phyloP scores from a whole-genome alignment of 2,113 vertebrate genomes.

The Ardeotis arabs region DNA sequence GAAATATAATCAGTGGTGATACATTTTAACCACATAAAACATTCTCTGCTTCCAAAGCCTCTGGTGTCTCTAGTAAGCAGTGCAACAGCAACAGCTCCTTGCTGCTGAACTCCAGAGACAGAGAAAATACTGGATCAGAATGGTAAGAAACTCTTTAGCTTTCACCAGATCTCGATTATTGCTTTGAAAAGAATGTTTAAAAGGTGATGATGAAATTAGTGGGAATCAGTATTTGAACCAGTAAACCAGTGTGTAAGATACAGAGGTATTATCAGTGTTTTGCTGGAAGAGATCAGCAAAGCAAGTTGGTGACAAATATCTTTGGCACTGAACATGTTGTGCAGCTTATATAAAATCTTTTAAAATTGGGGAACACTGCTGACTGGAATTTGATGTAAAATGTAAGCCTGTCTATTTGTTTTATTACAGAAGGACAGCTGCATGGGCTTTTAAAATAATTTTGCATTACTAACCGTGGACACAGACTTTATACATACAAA shows the following conservation, averaged over 20 bases:
- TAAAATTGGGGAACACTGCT: background rate
- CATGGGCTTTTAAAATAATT: background rate
- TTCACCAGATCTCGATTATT: slow-evolving; percentile 10
- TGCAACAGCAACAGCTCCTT: slow-evolving; percentile 65
- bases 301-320: slow-evolving; percentile 54
- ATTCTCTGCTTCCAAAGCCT: slow-evolving; percentile 67
- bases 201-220: slow-evolving; percentile 6
- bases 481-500: background rate
- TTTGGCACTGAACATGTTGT: slow-evolving; percentile 29
- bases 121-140: slow-evolving; percentile 50
- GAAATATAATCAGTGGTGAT: slow-evolving; percentile 74
- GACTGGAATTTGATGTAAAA: background rate
- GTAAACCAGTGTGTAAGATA: background rate
- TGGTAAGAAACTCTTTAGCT: slow-evolving; percentile 76
- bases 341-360: slow-evolving; percentile 52
- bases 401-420: background rate
- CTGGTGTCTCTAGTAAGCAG: slow-evolving; percentile 63
- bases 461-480: background rate
- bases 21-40: slow-evolving; percentile 73
- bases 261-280: background rate
- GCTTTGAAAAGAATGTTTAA: background rate
- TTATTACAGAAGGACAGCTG: background rate
- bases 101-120: slow-evolving; percentile 53
- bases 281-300: slow-evolving; percentile 12
- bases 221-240: background rate